Evolutionary conservation across 1,140 invertebrate species (phyloP).

Genomic region (Drosophila sechellia): DNA sequence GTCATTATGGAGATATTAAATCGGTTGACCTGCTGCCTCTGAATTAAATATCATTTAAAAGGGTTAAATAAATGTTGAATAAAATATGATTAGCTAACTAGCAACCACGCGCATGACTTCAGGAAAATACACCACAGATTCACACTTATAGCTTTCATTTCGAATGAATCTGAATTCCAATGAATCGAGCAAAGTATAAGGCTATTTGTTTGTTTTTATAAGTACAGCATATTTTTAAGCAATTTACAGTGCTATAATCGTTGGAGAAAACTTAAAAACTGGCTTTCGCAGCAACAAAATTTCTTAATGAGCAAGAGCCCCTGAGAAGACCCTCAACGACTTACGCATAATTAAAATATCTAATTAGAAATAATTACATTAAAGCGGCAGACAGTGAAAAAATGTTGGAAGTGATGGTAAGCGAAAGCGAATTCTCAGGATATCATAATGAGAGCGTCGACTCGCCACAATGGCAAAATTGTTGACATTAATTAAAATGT

Average conservation of each 20-base stretch:
- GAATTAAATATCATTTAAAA: constrained; percentile 7
- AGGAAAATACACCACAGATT: too few species aligned
- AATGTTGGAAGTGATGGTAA: constrained; percentile 16
- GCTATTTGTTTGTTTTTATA: too few species aligned
- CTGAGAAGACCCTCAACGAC: constrained; percentile 14
- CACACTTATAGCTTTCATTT: neutral
- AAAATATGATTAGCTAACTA: constrained; percentile 6
- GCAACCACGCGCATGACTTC: too few species aligned
- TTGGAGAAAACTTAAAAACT: neutral
- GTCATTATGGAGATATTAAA: constrained; percentile 5
- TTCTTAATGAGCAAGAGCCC: constrained; percentile 14
- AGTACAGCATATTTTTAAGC: too few species aligned
- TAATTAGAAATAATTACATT: constrained; percentile 50
- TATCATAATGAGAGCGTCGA: constrained; percentile 44
- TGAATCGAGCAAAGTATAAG: neutral
- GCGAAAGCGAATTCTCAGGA: constrained; percentile 16
- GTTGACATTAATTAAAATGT: constrained; percentile 84
- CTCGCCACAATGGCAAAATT: constrained; percentile 65
- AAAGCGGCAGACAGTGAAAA: constrained; percentile 31
- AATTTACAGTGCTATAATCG: too few species aligned
- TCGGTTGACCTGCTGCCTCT: neutral
- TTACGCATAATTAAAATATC: constrained; percentile 45
- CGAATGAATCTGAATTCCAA: neutral
- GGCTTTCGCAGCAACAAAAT: neutral
- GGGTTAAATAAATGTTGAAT: constrained; percentile 30